These are phyloP conservation scores for Rhyzopertha dominica DNA, from an alignment of 1,140 invertebrate species.

Conservation along the genomic window DNA sequence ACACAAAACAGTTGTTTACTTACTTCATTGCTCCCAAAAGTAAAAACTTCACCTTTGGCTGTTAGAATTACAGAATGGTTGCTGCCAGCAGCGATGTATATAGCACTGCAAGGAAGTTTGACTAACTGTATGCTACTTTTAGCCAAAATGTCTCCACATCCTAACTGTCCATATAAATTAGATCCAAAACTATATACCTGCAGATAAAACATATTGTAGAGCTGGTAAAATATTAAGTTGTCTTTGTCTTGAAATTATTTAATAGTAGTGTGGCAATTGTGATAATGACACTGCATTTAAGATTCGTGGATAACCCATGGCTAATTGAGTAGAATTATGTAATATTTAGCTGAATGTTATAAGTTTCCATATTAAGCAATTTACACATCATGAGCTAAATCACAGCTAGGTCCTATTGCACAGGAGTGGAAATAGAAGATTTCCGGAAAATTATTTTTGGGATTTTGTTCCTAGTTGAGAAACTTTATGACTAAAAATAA, in stretches of 20 bases:
- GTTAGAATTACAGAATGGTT: constrained; percentile 93
- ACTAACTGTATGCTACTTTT: constrained; percentile 74
- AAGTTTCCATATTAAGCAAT: too few relatives aligned
- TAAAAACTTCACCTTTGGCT: constrained; percentile 84
- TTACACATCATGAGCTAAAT: too few relatives aligned
- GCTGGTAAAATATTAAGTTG: not conserved
- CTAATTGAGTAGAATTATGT: too few relatives aligned
- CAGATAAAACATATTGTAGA: constrained; percentile 21
- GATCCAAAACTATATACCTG: constrained; percentile 87
- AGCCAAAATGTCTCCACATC: constrained; percentile 74
- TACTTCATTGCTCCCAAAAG: constrained; percentile 88
- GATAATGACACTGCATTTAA: too few relatives aligned
- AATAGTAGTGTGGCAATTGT: too few relatives aligned
- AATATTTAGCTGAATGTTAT: too few relatives aligned
- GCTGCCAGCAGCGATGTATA: constrained; percentile 85
- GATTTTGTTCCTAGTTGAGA: too few relatives aligned
- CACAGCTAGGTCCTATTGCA: too few relatives aligned
- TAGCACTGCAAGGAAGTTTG: constrained; percentile 60
- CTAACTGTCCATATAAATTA: constrained; percentile 92
- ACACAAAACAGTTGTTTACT: constrained; percentile 15
- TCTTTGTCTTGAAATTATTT: not conserved
- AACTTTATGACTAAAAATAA: too few relatives aligned
- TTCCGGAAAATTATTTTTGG: too few relatives aligned
- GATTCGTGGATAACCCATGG: too few relatives aligned
- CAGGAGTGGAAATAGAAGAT: too few relatives aligned